Evolutionary conservation across 2,797 vertebrate genomes (phyloP), one percentile per base, ranked within the genome.

Genomic region (Tadarida brasiliensis): DNA sequence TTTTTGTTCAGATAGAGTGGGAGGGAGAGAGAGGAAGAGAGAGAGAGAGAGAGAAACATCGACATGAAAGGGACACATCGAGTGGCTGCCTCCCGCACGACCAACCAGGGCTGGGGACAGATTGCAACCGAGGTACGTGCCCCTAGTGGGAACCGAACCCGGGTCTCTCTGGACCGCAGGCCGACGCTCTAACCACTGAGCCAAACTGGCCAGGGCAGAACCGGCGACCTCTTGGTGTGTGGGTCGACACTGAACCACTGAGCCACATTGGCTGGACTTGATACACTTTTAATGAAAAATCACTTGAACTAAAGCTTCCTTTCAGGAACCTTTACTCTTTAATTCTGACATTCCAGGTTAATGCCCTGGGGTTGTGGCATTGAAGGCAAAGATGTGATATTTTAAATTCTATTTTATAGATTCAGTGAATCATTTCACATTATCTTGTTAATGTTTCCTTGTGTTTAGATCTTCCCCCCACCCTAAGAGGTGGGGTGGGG

Each of bases 371-470:
- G 28, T 82, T 2, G 15, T 77, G 67, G 44, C 20, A 11, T 65
- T 61, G 35, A 59, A 92, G 57, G 59, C 30, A 87, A 11, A 84
- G 63, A 87, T 73, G 16, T 39, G 4, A 14, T 93, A 90, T 81
- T 95, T 93, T 81, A 90, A 83, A 78, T 77, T 77, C 28, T 35
- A 1, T 88, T 83, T 95, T 87, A 59, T 92, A 68, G 63, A 65
- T 85, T 65, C 24, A 81, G 16, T 35, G 35, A 84, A 49, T 71
- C 11, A 56, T 87, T 93, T 94, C 10, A 83, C 68, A 19, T 68
- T 78, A 74, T 89, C 12, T 92, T 92, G 20, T 77, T 93, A 30
- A 61, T 54, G 68, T 30, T 94, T 93, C n/a, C 33, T 91, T 94
- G 28, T 95, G 63, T 91, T 81, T 35, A 77, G 51, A 28, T 65